phyloP scores from a whole-genome alignment of 2,113 vertebrate species.

The Bufo gargarizans region DNA sequence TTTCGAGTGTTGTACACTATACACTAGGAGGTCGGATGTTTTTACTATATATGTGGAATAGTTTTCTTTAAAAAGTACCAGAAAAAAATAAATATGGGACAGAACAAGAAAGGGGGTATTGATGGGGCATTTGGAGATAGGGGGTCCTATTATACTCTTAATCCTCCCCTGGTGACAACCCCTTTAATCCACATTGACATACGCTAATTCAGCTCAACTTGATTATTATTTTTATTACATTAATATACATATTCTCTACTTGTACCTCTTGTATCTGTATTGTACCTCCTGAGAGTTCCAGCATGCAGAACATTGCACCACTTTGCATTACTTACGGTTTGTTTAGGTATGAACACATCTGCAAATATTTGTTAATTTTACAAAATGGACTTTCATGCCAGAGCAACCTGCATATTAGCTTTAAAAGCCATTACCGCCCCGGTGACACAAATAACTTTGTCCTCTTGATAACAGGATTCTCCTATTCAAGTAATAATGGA shows the following conservation, averaged over 20 bases:
- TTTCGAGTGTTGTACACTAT: too few species aligned
- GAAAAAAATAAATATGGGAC: too few species aligned
- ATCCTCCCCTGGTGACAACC: too few species aligned
- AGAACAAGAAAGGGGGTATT: too few species aligned
- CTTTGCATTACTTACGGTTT: background rate
- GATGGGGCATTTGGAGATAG: too few species aligned
- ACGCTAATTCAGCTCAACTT: too few species aligned
- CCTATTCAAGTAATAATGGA: constrained; percentile 33
- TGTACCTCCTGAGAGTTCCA: background rate
- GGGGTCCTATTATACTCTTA: too few species aligned
- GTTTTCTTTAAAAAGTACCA: too few species aligned
- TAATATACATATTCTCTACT: background rate
- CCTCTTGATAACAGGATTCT: constrained; percentile 29
- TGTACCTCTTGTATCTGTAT: background rate
- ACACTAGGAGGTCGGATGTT: too few species aligned
- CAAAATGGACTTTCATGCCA: constrained; percentile 39
- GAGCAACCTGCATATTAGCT: constrained; percentile 28
- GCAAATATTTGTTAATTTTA: constrained; percentile 17
- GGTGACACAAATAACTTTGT: constrained; percentile 19
- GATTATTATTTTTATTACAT: background rate
- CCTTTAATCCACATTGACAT: too few species aligned
- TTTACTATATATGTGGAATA: too few species aligned
- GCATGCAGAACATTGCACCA: background rate
- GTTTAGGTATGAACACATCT: background rate
- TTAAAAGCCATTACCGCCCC: constrained; percentile 25